Evolutionary conservation across 2,113 vertebrate species (phyloP), one percentile per base, ranked within the genome.

Genomic region (Callospermophilus lateralis): DNA sequence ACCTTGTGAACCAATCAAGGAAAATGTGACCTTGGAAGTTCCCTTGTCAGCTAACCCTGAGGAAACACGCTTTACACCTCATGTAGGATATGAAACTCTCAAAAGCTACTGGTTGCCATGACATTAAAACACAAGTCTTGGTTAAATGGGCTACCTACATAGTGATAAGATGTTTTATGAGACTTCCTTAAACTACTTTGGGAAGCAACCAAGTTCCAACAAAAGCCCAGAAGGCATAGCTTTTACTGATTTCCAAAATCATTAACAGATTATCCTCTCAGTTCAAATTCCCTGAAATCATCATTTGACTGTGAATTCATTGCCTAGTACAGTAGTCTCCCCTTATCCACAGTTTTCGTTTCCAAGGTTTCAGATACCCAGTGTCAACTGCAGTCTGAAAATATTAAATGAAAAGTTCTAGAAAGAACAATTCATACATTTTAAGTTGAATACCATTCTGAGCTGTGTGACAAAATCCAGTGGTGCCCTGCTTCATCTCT

Each of bases 101-200:
- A 22, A 73, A 89, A 95, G 12, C 32, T 45, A 58, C n/a, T 58
- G 79, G 39, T 84, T 53, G 55, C n/a, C 32, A 74, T 74, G 34
- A 83, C 30, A 65, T 74, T 83, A 90, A 79, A 79, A 90, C 15
- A 90, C 8, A 81, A 39, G 73, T 24, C 12, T 39, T 68, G 48
- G 12, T 74, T 92, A 79, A 92, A 74, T 78, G 42, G 32, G 15
- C 12, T 91, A 6, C 34, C 10, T 91, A 6, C 34, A 30, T 72
- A 32, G 8, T 76, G 28, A 24, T 72, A 76, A 70, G 28, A 30
- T 70, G 26, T 79, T 84, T 13, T 34, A 61, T 89, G 19, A 96
- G 24, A 88, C 15, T 51, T 70, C 20, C 72, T 90, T 92, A 95
- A 92, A 92, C 13, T 13, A 76, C 8, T 85, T 12, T 92, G 53